phyloP scores from a whole-genome alignment of 2,888 invertebrate species.

The Lasioglossum calceatum region DNA sequence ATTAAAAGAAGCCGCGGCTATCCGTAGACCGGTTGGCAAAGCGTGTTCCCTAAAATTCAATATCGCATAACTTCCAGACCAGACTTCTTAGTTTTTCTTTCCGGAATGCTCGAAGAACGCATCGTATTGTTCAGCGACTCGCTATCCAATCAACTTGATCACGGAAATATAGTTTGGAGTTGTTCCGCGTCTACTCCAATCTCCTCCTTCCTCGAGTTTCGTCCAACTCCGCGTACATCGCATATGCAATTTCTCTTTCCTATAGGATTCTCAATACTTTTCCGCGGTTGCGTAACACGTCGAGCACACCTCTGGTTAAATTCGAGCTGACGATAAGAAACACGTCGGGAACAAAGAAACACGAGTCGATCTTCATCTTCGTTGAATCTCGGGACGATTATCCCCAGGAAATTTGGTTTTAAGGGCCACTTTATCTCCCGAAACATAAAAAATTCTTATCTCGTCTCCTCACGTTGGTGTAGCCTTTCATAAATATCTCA shows the following conservation, averaged over 20 bases:
- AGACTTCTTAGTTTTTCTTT: slow-evolving; percentile 29
- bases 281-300: slow-evolving; percentile 32
- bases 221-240: slow-evolving; percentile 60
- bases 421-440: neutral
- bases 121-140: slow-evolving; percentile 60
- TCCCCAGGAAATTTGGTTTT: neutral
- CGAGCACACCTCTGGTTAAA: neutral
- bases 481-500: neutral
- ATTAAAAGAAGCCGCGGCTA: slow-evolving; percentile 19
- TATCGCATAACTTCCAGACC: slow-evolving; percentile 41
- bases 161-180: slow-evolving; percentile 68
- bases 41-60: slow-evolving; percentile 38
- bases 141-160: slow-evolving; percentile 69
- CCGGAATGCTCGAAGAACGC: slow-evolving; percentile 33
- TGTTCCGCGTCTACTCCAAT: slow-evolving; percentile 66
- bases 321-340: slow-evolving; percentile 2
- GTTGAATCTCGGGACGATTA: slow-evolving; percentile 17
- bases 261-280: slow-evolving; percentile 50
- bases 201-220: slow-evolving; percentile 53
- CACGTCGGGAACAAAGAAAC: neutral
- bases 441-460: neutral
- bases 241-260: slow-evolving; percentile 65
- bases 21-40: slow-evolving; percentile 1
- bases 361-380: neutral
- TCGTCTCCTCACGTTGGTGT: neutral